Percentiles rank a stretch among this genome's conserved stretches.
Conservation (phyloP, 2,113 vertebrate species). For the Phylloscopus whistleri region DNA sequence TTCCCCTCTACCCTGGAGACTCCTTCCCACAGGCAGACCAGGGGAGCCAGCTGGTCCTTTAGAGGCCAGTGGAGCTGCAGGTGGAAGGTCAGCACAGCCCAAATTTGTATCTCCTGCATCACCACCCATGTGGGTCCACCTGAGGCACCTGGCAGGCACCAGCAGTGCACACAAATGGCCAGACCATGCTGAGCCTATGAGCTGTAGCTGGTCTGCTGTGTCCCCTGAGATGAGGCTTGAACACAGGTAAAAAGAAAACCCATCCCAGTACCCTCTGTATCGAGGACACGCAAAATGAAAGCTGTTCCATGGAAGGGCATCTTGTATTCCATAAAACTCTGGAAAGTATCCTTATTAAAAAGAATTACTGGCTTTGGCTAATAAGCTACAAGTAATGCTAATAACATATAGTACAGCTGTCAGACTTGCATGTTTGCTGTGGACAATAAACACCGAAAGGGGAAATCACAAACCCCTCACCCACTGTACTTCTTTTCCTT, state of each 20-base stretch:
- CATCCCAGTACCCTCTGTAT: not conserved
- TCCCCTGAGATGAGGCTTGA: not conserved
- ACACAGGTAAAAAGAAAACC: not conserved
- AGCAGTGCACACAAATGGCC: fast-evolving
- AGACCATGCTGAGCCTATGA: fast-evolving
- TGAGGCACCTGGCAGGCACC: not conserved
- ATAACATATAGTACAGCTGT: not conserved
- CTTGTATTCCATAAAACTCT: not conserved
- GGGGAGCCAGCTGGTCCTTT: not conserved
- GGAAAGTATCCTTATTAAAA: not conserved
- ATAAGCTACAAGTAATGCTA: not conserved
- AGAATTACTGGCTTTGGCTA: not conserved
- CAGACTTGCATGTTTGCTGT: not conserved
- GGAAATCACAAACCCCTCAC: not conserved
- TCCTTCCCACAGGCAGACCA: not conserved
- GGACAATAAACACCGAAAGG: not conserved
- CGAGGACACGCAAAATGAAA: not conserved
- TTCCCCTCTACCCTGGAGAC: not conserved
- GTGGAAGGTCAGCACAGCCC: fast-evolving
- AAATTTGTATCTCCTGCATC: not conserved
- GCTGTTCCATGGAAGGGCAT: not conserved
- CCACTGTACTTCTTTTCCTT: not conserved
- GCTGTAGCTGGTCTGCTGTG: not conserved
- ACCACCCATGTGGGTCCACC: fast-evolving
- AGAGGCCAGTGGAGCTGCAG: fast-evolving